These are phyloP conservation scores for Lutraria lutraria DNA, from an alignment of 2,888 invertebrate species.

Conservation along the genomic window DNA sequence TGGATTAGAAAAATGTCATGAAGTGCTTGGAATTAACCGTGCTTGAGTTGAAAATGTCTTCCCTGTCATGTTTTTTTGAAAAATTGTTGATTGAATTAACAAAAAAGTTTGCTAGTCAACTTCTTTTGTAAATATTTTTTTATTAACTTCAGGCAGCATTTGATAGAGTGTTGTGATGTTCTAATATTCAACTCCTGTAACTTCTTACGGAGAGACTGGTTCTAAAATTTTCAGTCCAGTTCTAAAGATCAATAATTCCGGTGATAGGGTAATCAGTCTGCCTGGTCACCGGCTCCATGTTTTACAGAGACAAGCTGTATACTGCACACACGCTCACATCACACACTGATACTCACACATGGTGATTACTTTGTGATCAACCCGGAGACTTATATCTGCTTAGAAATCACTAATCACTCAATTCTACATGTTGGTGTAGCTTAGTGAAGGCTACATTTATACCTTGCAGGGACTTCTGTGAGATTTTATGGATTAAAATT, in stretches of 20 bases:
- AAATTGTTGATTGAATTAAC: too few relatives aligned
- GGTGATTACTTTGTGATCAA: not conserved
- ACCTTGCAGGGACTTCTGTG: not conserved
- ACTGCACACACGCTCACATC: not conserved
- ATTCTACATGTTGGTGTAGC: not conserved
- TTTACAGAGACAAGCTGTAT: not conserved
- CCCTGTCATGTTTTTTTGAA: too few relatives aligned
- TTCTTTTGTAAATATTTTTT: too few relatives aligned
- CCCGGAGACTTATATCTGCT: not conserved
- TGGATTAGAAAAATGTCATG: too few relatives aligned
- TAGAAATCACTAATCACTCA: not conserved
- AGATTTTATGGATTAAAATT: conserved; percentile 19
- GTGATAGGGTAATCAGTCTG: conserved; percentile 21
- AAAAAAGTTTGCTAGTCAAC: too few relatives aligned
- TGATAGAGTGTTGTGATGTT: too few relatives aligned
- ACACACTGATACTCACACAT: not conserved
- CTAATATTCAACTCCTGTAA: not conserved
- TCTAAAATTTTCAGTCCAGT: conserved; percentile 18
- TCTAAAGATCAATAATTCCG: conserved; percentile 8
- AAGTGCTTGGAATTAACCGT: too few relatives aligned
- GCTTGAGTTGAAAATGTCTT: too few relatives aligned
- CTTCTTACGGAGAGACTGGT: not conserved
- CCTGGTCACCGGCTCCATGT: conserved; percentile 15
- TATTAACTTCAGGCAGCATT: too few relatives aligned
- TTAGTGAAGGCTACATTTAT: not conserved